Base-by-base conservation (phyloP, 2,888 invertebrate genomes). In the Drosophila crucigera region DNA sequence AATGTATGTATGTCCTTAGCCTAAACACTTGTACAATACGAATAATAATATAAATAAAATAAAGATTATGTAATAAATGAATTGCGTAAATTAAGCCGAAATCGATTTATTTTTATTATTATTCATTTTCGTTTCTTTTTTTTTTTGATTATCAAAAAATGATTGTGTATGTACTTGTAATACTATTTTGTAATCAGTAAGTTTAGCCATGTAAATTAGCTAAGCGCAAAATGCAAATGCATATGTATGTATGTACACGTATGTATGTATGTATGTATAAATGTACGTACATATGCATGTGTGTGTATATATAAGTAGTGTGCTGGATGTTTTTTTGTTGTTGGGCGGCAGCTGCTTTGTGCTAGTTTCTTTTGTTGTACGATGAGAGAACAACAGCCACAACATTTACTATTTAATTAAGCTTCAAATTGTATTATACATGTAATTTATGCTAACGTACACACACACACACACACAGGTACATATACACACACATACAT, bases 381-480 rank as follows among this genome's bases (percentile, higher is more conserved):
- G 25, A 54, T 50, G 33, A 63, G 53, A 60, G 49, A 28, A 55
- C 41, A 61, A 62, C 31, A 70, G 59, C 33, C 19, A 73, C 61
- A 79, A 71, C 39, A 74, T 62, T 62, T 49, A 72, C 66, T 68
- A 80, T 59, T 49, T 65, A 65, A 62, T 41, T 80, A 83, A 41
- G 47, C 41, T 60, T 68, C 76, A 73, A 63, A 61, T 33, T 84
- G 84, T 88, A 84, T 84, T 85, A 85, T 85, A 89, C 59, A 82
- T 85, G 89, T 85, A 85, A 87, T 87, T 80, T 76, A 85, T 82
- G 69, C 76, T 84, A 82, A 76, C 28, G 63, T 66, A 58, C 65
- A 66, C 60, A 65, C 25, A 59, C 49, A 73, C 41, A 63, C 47
- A 65, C 14, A 50, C 14, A 50, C 35, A 58, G 30, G 66, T 10